Conservation (phyloP, 2,113 vertebrate genomes). For the Theropithecus gelada region DNA sequence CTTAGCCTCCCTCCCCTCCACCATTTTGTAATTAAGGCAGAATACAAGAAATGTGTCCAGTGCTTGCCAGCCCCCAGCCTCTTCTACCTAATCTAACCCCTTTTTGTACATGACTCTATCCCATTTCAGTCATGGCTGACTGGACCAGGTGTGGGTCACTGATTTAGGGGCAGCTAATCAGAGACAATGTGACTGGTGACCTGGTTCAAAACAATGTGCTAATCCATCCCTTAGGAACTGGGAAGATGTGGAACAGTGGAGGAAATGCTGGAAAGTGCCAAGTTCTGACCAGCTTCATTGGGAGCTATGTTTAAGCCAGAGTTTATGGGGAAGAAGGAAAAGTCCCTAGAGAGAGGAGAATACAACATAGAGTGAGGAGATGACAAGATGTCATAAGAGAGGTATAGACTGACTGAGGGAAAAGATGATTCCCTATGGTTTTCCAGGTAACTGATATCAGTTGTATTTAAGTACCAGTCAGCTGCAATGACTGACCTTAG, state of each 20-base stretch:
- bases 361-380: neutral
- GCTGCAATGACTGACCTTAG: neutral
- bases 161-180: neutral
- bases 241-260: neutral
- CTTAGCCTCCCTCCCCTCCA: neutral
- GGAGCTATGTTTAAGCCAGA: neutral
- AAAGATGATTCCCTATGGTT: neutral
- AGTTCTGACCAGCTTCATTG: neutral
- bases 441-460: neutral
- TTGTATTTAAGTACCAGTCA: neutral
- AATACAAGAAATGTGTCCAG: neutral
- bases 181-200: neutral
- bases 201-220: neutral
- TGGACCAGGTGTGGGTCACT: neutral
- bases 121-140: neutral
- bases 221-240: neutral
- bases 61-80: neutral
- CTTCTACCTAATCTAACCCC: neutral
- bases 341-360: neutral
- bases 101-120: neutral
- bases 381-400: neutral
- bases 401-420: neutral
- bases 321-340: neutral
- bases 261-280: rapidly evolving
- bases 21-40: neutral